phyloP scores from a whole-genome alignment of 2,888 invertebrate species.

The Halictus quadricinctus region DNA sequence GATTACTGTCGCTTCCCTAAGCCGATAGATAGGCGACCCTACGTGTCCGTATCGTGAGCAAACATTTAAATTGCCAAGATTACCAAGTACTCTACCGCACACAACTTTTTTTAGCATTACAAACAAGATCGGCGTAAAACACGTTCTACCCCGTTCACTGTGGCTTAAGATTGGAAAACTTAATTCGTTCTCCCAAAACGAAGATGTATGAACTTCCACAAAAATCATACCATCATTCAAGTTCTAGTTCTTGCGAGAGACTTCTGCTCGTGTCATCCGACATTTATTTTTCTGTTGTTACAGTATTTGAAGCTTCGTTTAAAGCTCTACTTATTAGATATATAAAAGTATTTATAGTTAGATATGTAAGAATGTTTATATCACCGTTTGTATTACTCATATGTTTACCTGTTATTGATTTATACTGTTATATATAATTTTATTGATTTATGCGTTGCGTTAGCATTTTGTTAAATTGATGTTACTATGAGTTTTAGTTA shows the following conservation, averaged over 20 bases:
- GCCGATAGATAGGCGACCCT: slow-evolving; percentile 63
- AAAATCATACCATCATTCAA: not conserved
- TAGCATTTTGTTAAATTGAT: no score
- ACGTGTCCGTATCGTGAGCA: slow-evolving; percentile 66
- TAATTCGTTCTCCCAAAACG: not conserved
- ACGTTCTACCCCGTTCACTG: not conserved
- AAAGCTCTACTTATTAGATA: not conserved
- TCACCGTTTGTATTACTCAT: no score
- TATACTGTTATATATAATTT: no score
- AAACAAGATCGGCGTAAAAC: not conserved
- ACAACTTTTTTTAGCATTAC: slow-evolving; percentile 10
- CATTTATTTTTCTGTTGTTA: no score
- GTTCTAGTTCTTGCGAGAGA: not conserved
- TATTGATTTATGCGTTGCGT: no score
- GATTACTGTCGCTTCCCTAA: slow-evolving; percentile 76
- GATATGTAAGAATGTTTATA: no score
- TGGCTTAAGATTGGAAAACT: not conserved
- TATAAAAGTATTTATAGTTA: not conserved
- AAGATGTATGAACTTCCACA: not conserved
- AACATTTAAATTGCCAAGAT: slow-evolving; percentile 80
- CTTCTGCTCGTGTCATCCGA: not conserved
- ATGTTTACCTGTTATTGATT: no score
- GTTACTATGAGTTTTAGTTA: no score
- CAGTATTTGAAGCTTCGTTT: no score
- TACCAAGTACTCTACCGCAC: slow-evolving; percentile 57